Base-by-base conservation (phyloP, 2,888 invertebrate species). In the Schizotus pectinicornis region DNA sequence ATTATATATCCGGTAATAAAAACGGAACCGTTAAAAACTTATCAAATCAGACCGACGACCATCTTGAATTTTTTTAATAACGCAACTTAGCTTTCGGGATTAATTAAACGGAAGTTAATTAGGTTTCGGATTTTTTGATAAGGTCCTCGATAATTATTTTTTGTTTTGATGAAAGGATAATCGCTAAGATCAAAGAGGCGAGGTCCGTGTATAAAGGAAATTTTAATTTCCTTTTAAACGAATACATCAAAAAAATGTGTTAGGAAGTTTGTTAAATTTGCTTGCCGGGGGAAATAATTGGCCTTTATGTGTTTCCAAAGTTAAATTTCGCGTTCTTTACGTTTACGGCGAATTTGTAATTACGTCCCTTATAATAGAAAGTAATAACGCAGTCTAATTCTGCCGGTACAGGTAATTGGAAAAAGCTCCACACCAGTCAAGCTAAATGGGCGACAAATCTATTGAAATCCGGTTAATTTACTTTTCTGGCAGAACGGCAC, bases 81-180 rank as follows among this genome's bases (percentile, higher is more conserved):
- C 30, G 32, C 42, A 9, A 32, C 32, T 12, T 32, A 5, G 12
- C 11, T 43, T 11, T 33, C 7, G 33, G 33, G 3, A 43, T 56
- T 56, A 56, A 56, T 56, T 51, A 56, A 49, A 11, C 49, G 38
- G 54, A 54, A 59, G 50, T 59, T 59, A 49, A 59, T 59, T 59
- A 54, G 54, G 39, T 43, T 56, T 42, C 30, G 11, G 3, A 43
- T 43, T 54, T 54, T 51, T 46, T 47, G 42, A 34, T 50, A 58
- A 48, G 49, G 37, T 37, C 36, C 43, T 45, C 57, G 53, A 58
- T 58, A 49, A 58, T 55, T 55, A 53, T 59, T 59, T 46, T 51
- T 47, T 43, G 36, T 57, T 58, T 53, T 59, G 45, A 59, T 59
- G 51, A 59, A 59, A 59, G 59, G 59, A 59, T 59, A 59, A 59